Evolutionary conservation across 2,888 invertebrate genomes (phyloP).

Genomic region (Sylvicola cinctus): DNA sequence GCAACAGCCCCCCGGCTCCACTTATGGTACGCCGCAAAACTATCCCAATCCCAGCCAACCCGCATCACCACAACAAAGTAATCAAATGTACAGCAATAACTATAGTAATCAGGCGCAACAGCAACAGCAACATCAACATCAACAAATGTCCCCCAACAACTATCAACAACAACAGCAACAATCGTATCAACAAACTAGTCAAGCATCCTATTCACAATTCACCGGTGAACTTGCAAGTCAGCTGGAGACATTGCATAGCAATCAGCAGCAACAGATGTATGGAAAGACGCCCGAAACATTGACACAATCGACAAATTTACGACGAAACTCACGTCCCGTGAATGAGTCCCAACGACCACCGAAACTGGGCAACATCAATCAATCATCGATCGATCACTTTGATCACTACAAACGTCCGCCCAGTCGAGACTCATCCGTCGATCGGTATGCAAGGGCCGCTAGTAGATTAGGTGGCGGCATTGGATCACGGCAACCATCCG

Average conservation of each 20-base stretch:
- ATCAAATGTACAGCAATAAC: slow-evolving; percentile 13
- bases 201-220: slow-evolving; percentile 14
- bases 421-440: slow-evolving; percentile 70
- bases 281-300: neutral
- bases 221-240: slow-evolving; percentile 1
- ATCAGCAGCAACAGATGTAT: slow-evolving; percentile 5
- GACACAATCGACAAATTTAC: slow-evolving; percentile 15
- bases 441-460: slow-evolving; percentile 53
- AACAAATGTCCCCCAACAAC: slow-evolving; percentile 3
- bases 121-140: slow-evolving; percentile 13
- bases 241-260: slow-evolving; percentile 3
- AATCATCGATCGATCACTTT: slow-evolving; percentile 72
- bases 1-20: slow-evolving; percentile 18
- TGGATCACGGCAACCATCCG: slow-evolving; percentile 56
- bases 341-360: slow-evolving; percentile 29
- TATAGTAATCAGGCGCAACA: slow-evolving; percentile 12
- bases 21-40: slow-evolving; percentile 7
- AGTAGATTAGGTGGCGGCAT: slow-evolving; percentile 32
- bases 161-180: slow-evolving; percentile 12
- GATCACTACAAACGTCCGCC: slow-evolving; percentile 88
- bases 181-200: slow-evolving; percentile 15
- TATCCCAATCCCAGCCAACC: slow-evolving; percentile 7
- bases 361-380: slow-evolving; percentile 20
- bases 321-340: slow-evolving; percentile 31
- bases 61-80: slow-evolving; percentile 15